These are phyloP conservation scores for Cinara cedri DNA, from an alignment of 2,888 invertebrate genomes.

Conservation along the genomic window DNA sequence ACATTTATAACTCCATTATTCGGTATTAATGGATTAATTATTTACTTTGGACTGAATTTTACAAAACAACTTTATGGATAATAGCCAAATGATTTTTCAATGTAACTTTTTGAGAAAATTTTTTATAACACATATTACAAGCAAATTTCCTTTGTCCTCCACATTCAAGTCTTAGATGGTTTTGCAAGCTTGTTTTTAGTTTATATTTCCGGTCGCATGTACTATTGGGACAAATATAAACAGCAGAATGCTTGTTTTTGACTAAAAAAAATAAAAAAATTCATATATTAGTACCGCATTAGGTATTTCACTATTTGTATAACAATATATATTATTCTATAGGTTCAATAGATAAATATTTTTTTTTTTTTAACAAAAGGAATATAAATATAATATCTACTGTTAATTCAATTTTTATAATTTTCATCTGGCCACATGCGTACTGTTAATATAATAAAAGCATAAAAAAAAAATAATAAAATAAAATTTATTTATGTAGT, in stretches of 20 bases:
- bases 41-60: neutral
- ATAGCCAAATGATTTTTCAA: conserved; percentile 67
- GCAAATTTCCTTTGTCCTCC: conserved; percentile 65
- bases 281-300: neutral
- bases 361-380: too few relatives aligned
- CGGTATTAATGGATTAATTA: neutral
- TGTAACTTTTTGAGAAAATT: conserved; percentile 64
- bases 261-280: conserved; percentile 46
- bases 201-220: conserved; percentile 61
- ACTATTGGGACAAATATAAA: conserved; percentile 41
- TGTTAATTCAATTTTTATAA: too few relatives aligned
- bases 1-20: too few relatives aligned
- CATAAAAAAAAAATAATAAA: neutral
- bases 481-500: neutral
- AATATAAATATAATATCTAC: too few relatives aligned
- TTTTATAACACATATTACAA: conserved; percentile 65
- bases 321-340: too few relatives aligned
- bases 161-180: conserved; percentile 64
- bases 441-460: neutral
- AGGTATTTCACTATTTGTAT: too few relatives aligned
- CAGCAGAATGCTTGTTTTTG: conserved; percentile 23
- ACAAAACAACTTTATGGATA: conserved; percentile 63
- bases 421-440: too few relatives aligned
- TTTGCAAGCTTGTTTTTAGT: conserved; percentile 60
- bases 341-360: too few relatives aligned